Base-by-base conservation (phyloP, 2,113 vertebrate species). In the Nothocercus nigrocapillus region DNA sequence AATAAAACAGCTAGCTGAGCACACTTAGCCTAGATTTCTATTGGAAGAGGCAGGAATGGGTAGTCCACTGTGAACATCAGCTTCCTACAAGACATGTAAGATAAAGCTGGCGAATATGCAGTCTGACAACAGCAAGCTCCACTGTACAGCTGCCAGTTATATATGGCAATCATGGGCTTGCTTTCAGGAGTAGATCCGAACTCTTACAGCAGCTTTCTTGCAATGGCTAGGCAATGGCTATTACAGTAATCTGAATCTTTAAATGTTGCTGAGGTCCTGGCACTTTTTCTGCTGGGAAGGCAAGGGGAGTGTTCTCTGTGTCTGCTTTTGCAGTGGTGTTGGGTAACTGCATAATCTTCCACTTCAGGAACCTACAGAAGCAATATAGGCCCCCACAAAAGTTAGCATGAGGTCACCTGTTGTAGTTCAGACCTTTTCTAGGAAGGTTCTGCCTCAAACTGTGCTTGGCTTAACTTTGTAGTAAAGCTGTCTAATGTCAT, bases 311-410 rank as follows among this genome's bases (percentile, higher is more conserved):
- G 8, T 7, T 47, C 27, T 82, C 28, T 70, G 21, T 59, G 30
- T 59, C 45, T 79, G 1, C 13, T 85, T n/a, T n/a, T 44, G 49
- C 67, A 88, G 45, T 61, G 61, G 40, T 0, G 0, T 27, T 88
- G 54, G 13, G 11, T 59, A 84, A 53, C 28, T 40, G 3, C 58
- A 19, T 88, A 44, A 82, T 25, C 13, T 14, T 64, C 34, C 27
- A 38, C 24, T 19, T 44, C 9, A 53, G 42, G 56, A 82, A 78
- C 54, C 20, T 49, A 3, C 16, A 38, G 77, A 59, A 67, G 18
- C 69, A 54, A 22, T 59, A 16, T 2, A 61, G 24, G 1, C 19
- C 68, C 5, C 79, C 5, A 5, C 5, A n/a, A 4, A 59, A 30
- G 40, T 54, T 81, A n/a, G 9, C 7, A 1, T 17, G 80, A 53